A percentile compares a stretch with the other conserved stretches of the same genome.
Conservation (phyloP, 2,888 invertebrate genomes). For the Bombyx huttoni region DNA sequence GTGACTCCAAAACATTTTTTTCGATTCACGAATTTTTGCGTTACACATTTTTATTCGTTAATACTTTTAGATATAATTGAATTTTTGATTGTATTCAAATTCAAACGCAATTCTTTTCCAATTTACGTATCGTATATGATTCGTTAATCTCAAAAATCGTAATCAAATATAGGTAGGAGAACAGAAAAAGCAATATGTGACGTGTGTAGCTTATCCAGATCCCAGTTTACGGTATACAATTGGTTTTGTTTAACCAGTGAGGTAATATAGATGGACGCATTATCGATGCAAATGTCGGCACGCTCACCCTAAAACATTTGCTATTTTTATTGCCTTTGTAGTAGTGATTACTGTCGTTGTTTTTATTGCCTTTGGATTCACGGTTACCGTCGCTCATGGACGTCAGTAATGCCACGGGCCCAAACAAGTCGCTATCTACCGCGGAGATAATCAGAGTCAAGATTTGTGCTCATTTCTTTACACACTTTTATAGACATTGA, state of each 20-base stretch:
- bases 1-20: background rate
- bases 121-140: background rate
- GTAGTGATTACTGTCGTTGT: too few relatives aligned
- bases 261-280: constrained; percentile 8
- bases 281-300: constrained; percentile 11
- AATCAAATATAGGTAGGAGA: background rate
- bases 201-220: background rate
- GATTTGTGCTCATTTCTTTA: too few relatives aligned
- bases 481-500: too few relatives aligned
- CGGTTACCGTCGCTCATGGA: too few relatives aligned
- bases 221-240: background rate
- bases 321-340: too few relatives aligned
- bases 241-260: constrained; percentile 9
- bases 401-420: too few relatives aligned
- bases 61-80: background rate
- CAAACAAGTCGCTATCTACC: too few relatives aligned
- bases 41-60: background rate
- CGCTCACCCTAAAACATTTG: constrained; percentile 19
- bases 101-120: background rate
- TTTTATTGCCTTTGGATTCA: too few relatives aligned
- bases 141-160: background rate
- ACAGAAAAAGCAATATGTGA: background rate
- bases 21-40: background rate
- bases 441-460: too few relatives aligned
- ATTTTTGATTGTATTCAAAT: background rate